Evolutionary conservation across 2,113 vertebrate species (phyloP).

Genomic region (Lepus europaeus): DNA sequence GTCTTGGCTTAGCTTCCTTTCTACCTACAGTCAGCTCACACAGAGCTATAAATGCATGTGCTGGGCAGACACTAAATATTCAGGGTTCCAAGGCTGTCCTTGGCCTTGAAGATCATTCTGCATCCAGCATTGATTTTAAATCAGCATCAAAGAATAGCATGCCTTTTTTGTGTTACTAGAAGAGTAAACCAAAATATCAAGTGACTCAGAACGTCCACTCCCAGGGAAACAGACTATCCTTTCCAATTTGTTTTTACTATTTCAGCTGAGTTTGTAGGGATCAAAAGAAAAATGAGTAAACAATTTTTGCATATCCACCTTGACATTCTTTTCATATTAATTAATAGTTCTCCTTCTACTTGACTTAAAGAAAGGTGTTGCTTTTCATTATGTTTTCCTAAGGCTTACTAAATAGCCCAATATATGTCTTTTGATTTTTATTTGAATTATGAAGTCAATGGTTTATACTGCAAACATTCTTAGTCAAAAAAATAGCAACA

Average conservation of each 20-base stretch:
- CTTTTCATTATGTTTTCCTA: background rate
- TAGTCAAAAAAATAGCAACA: background rate
- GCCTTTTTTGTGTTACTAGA: background rate
- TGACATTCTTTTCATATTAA: background rate
- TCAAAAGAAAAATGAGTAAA: background rate
- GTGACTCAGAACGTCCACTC: background rate
- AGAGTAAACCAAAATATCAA: background rate
- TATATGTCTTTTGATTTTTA: background rate
- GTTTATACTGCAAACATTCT: background rate
- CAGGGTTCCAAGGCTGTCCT: background rate
- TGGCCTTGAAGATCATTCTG: background rate
- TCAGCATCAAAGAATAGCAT: background rate
- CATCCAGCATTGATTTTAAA: background rate
- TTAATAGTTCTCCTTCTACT: background rate
- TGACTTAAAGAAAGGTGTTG: background rate
- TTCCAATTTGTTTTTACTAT: background rate
- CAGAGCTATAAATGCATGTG: background rate
- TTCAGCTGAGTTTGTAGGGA: background rate
- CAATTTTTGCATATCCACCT: background rate
- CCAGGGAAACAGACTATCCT: background rate
- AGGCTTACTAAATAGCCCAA: background rate
- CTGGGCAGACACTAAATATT: fast-evolving
- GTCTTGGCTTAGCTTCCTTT: background rate
- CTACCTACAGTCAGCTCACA: background rate
- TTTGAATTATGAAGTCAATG: background rate